Conservation (phyloP, 2,113 vertebrate genomes). For the Tichodroma muraria region DNA sequence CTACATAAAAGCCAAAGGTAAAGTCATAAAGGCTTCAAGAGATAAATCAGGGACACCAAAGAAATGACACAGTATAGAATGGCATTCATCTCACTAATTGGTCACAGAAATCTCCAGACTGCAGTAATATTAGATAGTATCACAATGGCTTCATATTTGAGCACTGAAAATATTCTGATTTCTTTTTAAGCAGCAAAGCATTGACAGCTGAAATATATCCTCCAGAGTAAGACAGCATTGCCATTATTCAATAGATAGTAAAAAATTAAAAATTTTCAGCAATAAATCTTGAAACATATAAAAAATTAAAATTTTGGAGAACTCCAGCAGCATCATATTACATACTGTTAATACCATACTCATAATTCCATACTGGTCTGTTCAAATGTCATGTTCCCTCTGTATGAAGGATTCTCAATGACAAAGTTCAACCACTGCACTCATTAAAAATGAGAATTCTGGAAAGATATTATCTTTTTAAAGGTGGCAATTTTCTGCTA, state of each 20-base stretch:
- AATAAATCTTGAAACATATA: not conserved
- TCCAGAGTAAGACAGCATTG: not conserved
- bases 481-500: not conserved
- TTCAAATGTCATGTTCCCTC: not conserved
- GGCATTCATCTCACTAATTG: constrained; percentile 43
- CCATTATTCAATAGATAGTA: not conserved
- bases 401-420: not conserved
- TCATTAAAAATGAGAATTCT: not conserved
- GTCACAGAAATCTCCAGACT: constrained; percentile 38
- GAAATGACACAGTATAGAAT: not conserved
- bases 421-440: not conserved
- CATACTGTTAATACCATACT: not conserved
- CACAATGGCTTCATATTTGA: not conserved
- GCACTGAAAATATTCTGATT: not conserved
- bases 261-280: not conserved
- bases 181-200: not conserved
- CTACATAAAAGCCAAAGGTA: constrained; percentile 18
- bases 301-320: not conserved
- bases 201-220: not conserved
- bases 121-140: not conserved
- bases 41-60: not conserved
- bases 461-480: not conserved
- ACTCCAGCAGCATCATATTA: not conserved
- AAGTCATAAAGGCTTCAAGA: constrained; percentile 14
- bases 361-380: not conserved